Percentiles rank a stretch among this genome's conserved stretches.
These are phyloP conservation scores for Chrosomus eos DNA, from an alignment of 2,797 vertebrate genomes.

Conservation along the genomic window DNA sequence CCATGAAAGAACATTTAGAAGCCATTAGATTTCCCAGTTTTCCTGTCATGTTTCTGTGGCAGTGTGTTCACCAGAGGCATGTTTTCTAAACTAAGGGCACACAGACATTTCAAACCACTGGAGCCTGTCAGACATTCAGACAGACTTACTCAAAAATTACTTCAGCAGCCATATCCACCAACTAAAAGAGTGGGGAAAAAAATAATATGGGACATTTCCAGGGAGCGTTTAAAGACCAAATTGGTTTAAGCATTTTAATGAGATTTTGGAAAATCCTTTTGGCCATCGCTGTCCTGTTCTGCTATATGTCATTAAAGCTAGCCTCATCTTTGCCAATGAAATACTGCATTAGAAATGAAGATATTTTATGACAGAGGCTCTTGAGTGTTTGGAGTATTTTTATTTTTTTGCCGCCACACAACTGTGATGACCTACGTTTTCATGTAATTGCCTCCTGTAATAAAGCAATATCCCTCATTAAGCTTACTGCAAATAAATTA, in stretches of 20 bases:
- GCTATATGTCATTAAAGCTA: slow-evolving; percentile 35
- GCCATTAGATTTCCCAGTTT: slow-evolving; percentile 37
- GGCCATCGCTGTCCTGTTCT: slow-evolving; percentile 30
- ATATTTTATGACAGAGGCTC: not conserved
- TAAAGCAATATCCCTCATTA: not conserved
- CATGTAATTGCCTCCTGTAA: not conserved
- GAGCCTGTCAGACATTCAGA: slow-evolving; percentile 29
- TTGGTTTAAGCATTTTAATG: slow-evolving; percentile 37
- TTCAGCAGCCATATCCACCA: slow-evolving; percentile 28
- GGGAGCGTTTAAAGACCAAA: slow-evolving; percentile 10
- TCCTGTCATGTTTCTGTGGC: slow-evolving; percentile 22
- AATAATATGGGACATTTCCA: slow-evolving; percentile 15
- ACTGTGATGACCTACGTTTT: not conserved
- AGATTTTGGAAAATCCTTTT: slow-evolving; percentile 47
- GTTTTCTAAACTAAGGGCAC: slow-evolving; percentile 28
- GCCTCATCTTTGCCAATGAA: slow-evolving; percentile 20
- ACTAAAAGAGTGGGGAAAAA: not conserved
- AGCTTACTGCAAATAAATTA: not conserved
- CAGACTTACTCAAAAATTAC: slow-evolving; percentile 30
- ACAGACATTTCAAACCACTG: slow-evolving; percentile 25
- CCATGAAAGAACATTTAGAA: slow-evolving; percentile 42
- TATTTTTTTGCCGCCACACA: not conserved
- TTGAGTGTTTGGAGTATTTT: not conserved
- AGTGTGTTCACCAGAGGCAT: slow-evolving; percentile 23
- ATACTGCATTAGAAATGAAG: slow-evolving; percentile 12